Evolutionary conservation across 2,113 vertebrate genomes (phyloP), one percentile per base, ranked within the genome.

Genomic region (Chionomys nivalis): DNA sequence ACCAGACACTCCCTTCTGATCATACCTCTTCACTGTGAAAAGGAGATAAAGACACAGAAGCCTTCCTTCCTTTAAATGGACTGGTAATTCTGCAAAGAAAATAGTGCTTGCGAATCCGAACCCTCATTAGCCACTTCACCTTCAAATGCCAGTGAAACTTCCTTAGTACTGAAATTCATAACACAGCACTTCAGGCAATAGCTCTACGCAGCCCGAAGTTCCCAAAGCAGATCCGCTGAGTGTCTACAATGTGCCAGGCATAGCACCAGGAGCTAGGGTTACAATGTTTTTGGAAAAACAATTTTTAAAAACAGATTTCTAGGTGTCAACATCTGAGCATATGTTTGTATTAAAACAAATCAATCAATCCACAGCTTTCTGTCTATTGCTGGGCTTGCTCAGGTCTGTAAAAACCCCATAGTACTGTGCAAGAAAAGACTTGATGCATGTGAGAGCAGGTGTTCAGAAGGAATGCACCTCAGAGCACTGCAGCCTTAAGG

Each of bases 341-440:
- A 36, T 86, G n/a, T 1, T 89, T 94, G 79, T 94, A 96, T 97
- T 94, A 93, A 97, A 94, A 97, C 75, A 95, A 92, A 91, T 94
- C 81, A 97, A 77, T 78, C 97, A 93, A 89, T 94, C 96, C 96
- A 66, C 66, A 92, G 95, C 97, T 83, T 90, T 90, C 92, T 98
- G 95, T 11, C 3, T 91, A 93, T n/a, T 68, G 93, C 93, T 96
- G 95, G 97, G 93, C 95, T 98, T 98, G 97, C 98, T 98, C 93
- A 98, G 66, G 52, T 96, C 78, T 95, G 86, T 44, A 86, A 82
- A 98, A 98, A 98, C 98, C 95, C 92, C 0, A 47, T 52, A 98
- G 97, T 68, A 3, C 97, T 97, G 96, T 97, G 97, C 97, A 98
- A 98, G 98, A 98, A 98, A 98, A 98, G 98, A 98, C 98, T 97